These are phyloP conservation scores for Drosophila pallidifrons DNA, from an alignment of 1,140 invertebrate genomes.

Conservation along the genomic window DNA sequence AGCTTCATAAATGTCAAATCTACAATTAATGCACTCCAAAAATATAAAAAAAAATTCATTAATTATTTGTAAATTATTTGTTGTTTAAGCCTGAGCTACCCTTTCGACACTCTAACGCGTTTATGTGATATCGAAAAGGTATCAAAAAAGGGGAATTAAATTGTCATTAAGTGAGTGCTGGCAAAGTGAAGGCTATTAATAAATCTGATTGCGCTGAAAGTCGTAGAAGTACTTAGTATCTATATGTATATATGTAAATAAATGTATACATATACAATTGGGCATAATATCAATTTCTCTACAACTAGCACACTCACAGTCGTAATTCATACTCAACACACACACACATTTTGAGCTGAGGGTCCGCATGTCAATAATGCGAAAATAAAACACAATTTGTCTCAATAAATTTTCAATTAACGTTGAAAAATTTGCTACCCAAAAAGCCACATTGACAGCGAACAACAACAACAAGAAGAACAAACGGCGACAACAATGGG, in stretches of 20 bases:
- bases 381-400: constrained; percentile 83
- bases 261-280: neutral
- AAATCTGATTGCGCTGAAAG: constrained; percentile 18
- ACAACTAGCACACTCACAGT: constrained; percentile 49
- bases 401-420: constrained; percentile 84
- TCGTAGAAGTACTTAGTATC: constrained; percentile 23
- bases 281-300: constrained; percentile 23
- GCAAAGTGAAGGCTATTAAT: constrained; percentile 39
- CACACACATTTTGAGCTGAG: neutral
- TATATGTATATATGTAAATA: too few relatives aligned
- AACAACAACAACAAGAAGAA: constrained; percentile 44
- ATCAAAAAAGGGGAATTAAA: constrained; percentile 57
- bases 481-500: constrained; percentile 48
- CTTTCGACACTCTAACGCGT: neutral
- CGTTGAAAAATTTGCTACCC: constrained; percentile 65
- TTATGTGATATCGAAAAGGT: constrained; percentile 8
- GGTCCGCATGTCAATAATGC: constrained; percentile 68
- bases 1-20: neutral
- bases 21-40: neutral
- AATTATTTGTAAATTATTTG: neutral
- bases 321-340: constrained; percentile 9
- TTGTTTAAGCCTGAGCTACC: neutral
- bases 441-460: constrained; percentile 58
- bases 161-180: constrained; percentile 56
- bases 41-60: too few relatives aligned